Evolutionary conservation across 1,140 invertebrate genomes (phyloP).

Genomic region (Cydia amplana): DNA sequence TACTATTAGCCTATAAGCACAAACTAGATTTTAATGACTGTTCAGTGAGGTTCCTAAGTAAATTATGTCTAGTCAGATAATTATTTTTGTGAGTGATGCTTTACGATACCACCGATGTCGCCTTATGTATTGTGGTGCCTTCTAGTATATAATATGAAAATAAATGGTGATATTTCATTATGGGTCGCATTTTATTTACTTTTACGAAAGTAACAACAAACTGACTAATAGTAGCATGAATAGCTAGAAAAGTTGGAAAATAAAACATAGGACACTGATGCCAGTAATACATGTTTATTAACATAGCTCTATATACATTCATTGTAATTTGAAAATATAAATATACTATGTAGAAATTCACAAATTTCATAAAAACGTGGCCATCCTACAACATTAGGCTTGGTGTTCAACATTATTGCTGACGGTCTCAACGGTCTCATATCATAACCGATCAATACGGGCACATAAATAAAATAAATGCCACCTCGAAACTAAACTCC

Average conservation of each 20-base stretch:
- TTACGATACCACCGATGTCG: constrained; percentile 14
- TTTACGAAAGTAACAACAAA: too few species aligned
- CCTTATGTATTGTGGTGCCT: constrained; percentile 36
- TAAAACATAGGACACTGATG: constrained; percentile 47
- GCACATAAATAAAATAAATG: constrained; percentile 57
- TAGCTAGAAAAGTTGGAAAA: too few species aligned
- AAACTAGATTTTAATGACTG: constrained; percentile 15
- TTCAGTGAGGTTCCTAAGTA: constrained; percentile 35
- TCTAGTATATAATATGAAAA: constrained; percentile 23
- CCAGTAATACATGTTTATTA: constrained; percentile 75
- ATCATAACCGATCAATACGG: constrained; percentile 40
- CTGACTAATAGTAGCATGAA: too few species aligned
- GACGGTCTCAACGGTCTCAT: constrained; percentile 43
- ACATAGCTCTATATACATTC: constrained; percentile 77
- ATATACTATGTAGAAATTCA: constrained; percentile 73
- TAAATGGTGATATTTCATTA: constrained; percentile 27
- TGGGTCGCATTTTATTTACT: not conserved
- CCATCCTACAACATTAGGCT: constrained; percentile 65
- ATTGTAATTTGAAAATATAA: constrained; percentile 77
- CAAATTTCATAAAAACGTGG: constrained; percentile 72
- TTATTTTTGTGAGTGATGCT: constrained; percentile 39
- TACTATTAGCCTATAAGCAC: not conserved
- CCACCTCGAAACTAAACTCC: constrained; percentile 48
- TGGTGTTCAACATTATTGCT: constrained; percentile 63
- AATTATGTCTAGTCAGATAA: constrained; percentile 36